These are phyloP conservation scores for Rhea pennata DNA, from an alignment of 2,113 vertebrate genomes.

Conservation along the genomic window DNA sequence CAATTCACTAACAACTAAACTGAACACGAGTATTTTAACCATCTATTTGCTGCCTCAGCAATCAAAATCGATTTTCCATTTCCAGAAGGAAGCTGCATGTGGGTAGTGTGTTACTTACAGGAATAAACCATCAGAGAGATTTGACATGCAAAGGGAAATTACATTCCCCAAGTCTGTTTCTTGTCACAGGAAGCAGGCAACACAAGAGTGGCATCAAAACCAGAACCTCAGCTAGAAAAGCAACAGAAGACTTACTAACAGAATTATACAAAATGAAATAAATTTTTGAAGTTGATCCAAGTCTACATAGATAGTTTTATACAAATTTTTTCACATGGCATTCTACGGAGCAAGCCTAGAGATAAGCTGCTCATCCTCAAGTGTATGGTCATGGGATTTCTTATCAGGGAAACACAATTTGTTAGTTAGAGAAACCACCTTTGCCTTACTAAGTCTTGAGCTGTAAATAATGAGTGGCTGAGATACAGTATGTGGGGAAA, in stretches of 20 bases:
- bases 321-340: neutral
- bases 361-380: neutral
- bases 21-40: neutral
- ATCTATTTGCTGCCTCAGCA: neutral
- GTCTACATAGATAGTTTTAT: neutral
- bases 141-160: neutral
- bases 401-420: neutral
- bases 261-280: neutral
- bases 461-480: neutral
- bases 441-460: neutral
- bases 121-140: neutral
- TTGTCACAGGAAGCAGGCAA: neutral
- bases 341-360: neutral
- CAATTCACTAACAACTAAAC: neutral
- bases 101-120: neutral
- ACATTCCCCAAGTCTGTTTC: neutral
- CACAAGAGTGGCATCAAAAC: neutral
- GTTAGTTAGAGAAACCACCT: neutral
- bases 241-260: neutral
- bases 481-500: neutral
- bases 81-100: neutral
- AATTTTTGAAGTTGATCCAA: neutral
- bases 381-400: neutral
- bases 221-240: neutral
- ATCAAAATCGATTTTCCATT: neutral